These are phyloP conservation scores for Melopsittacus undulatus DNA, from an alignment of 2,797 vertebrate genomes.

Conservation along the genomic window DNA sequence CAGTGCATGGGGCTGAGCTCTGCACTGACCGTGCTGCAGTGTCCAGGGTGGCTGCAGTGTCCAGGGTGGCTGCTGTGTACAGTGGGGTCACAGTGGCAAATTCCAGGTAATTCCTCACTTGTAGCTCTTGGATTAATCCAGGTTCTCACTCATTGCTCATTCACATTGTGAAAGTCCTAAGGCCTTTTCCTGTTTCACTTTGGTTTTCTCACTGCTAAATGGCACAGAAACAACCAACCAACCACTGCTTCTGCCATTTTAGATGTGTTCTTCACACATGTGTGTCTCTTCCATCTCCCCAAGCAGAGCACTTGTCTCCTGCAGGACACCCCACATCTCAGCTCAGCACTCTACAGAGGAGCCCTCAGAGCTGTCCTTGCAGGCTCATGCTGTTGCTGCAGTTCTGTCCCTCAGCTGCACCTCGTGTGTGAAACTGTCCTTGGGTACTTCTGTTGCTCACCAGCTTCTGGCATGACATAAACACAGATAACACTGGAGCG, in stretches of 20 bases:
- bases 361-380: background rate
- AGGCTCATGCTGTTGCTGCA: background rate
- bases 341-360: background rate
- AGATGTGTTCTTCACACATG: background rate
- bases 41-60: background rate
- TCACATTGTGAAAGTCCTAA: background rate
- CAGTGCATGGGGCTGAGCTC: background rate
- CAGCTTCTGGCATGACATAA: background rate
- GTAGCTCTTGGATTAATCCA: background rate
- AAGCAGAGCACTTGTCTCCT: background rate
- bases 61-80: background rate
- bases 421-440: background rate
- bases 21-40: rapidly evolving
- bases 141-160: background rate
- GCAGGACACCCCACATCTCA: background rate
- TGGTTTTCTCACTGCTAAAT: background rate
- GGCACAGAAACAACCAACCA: no score
- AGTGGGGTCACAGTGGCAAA: background rate
- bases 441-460: background rate
- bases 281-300: background rate
- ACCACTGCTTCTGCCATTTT: background rate
- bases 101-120: background rate
- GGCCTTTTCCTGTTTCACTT: background rate
- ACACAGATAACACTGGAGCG: background rate
- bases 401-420: background rate